Conservation (phyloP, 2,113 vertebrate genomes). For the Catagonus wagneri region DNA sequence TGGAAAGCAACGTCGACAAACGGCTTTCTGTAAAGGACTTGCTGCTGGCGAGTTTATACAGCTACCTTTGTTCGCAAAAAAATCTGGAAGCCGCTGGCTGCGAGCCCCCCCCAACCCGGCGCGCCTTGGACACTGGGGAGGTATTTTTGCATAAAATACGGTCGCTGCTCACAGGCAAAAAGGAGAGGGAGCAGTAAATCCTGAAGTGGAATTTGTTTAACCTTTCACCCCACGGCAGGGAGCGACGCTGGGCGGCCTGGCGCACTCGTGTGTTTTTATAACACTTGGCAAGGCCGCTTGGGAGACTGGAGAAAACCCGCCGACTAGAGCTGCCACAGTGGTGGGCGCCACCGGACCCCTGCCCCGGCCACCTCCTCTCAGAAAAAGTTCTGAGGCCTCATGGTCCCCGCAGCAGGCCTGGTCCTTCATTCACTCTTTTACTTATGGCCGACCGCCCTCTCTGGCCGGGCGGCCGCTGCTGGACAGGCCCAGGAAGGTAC, state of each 20-base stretch:
- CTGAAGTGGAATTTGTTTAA: slow-evolving; percentile 86
- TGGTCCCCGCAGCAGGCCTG: background rate
- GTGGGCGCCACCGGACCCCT: background rate
- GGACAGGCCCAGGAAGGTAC: background rate
- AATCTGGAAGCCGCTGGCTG: slow-evolving; percentile 74
- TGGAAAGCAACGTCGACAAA: slow-evolving; percentile 82
- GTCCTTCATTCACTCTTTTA: background rate
- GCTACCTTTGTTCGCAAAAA: slow-evolving; percentile 82
- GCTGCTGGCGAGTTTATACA: slow-evolving; percentile 79
- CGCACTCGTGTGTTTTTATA: slow-evolving; percentile 84
- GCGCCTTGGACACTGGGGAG: slow-evolving; percentile 76
- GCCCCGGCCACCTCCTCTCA: fast-evolving
- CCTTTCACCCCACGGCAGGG: slow-evolving; percentile 85
- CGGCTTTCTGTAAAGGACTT: slow-evolving; percentile 80
- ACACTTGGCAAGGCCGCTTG: slow-evolving; percentile 82
- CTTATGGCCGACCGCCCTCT: background rate
- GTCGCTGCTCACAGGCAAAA: slow-evolving; percentile 82
- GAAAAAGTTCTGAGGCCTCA: background rate
- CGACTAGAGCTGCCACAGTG: background rate
- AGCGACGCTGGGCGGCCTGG: slow-evolving; percentile 84
- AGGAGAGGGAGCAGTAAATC: slow-evolving; percentile 83
- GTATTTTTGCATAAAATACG: slow-evolving; percentile 84
- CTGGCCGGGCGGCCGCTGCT: background rate
- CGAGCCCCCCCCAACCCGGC: background rate
- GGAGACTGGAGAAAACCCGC: slow-evolving; percentile 70